phyloP scores from a whole-genome alignment of 2,888 invertebrate genomes.

The Chorisops tibialis region DNA sequence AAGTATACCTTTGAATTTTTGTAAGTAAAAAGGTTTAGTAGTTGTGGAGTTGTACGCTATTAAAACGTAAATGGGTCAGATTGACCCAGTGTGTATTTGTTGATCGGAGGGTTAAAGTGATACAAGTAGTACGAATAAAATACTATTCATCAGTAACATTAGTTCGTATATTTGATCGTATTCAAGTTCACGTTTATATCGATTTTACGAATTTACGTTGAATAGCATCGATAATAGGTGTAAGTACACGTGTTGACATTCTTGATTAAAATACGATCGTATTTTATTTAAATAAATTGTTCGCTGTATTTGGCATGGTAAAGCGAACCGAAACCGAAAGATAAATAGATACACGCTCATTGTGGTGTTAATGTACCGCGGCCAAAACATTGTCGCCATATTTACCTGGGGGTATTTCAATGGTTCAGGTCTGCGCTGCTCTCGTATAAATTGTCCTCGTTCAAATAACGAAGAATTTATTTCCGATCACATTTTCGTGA shows the following conservation, averaged over 20 bases:
- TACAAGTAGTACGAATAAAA: too few relatives aligned
- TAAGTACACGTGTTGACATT: slow-evolving; percentile 24
- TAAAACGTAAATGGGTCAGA: too few relatives aligned
- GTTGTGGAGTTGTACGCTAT: too few relatives aligned
- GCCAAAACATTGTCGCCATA: neutral
- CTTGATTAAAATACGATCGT: slow-evolving; percentile 24
- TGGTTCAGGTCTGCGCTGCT: neutral
- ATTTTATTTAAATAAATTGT: slow-evolving; percentile 27
- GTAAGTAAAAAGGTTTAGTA: too few relatives aligned
- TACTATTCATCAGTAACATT: too few relatives aligned
- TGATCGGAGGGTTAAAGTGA: too few relatives aligned
- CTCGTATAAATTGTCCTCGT: slow-evolving; percentile 21
- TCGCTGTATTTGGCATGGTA: slow-evolving; percentile 22
- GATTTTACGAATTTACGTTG: too few relatives aligned
- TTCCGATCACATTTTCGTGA: slow-evolving; percentile 27
- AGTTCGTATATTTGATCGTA: too few relatives aligned
- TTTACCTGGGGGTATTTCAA: neutral
- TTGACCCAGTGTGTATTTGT: too few relatives aligned
- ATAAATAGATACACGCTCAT: slow-evolving; percentile 1
- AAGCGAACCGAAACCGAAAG: slow-evolving; percentile 21
- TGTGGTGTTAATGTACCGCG: neutral
- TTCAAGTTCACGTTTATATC: too few relatives aligned
- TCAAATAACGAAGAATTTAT: slow-evolving; percentile 24
- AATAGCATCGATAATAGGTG: slow-evolving; percentile 9
- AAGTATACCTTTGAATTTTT: too few relatives aligned